Base-by-base conservation (phyloP, 2,888 invertebrate species). In the Dioctria linearis region DNA sequence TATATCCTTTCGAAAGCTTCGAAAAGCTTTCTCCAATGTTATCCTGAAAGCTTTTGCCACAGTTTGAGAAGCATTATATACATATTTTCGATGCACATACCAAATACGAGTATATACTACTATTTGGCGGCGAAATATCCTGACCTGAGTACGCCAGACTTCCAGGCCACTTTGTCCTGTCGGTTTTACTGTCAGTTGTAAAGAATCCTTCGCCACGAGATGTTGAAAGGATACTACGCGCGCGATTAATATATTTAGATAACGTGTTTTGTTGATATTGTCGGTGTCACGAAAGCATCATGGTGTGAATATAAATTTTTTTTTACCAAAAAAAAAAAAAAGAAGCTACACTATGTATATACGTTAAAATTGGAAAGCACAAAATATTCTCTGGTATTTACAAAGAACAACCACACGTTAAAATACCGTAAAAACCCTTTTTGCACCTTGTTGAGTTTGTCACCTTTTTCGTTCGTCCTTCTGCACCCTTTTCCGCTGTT, bases 111-210 rank as follows among this genome's bases (percentile, higher is more conserved):
- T 25, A 25, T 25, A 25, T 25, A 25, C 0, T 25, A 25, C 39
- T 49, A 71, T 71, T 71, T 71, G 54, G 49, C 71, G 71, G 71
- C 54, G 54, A 54, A 71, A 71, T 54, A 71, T 71, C 46, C 46
- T 37, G 8, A 42, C 46, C 46, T 69, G 69, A 25, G 42, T 54
- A 54, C 73, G 42, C 73, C 73, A 73, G 73, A 73, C 59, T 61
- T 75, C 39, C 51, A 75, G 51, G 75, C 75, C 75, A 75, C 75
- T 75, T 75, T 75, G 75, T 75, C 43, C 75, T 43, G 75, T 75
- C 61, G 75, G 65, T 46, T 78, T 39, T 49, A 46, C 65, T 78
- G 78, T 78, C 78, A 78, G 78, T 78, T 78, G 63, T 65, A 78
- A 78, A 65, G 49, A 57, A 78, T 63, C 63, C 78, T 63, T 65